These are phyloP conservation scores for Drosophila kanekoi DNA, from an alignment of 2,888 invertebrate species.

Conservation along the genomic window DNA sequence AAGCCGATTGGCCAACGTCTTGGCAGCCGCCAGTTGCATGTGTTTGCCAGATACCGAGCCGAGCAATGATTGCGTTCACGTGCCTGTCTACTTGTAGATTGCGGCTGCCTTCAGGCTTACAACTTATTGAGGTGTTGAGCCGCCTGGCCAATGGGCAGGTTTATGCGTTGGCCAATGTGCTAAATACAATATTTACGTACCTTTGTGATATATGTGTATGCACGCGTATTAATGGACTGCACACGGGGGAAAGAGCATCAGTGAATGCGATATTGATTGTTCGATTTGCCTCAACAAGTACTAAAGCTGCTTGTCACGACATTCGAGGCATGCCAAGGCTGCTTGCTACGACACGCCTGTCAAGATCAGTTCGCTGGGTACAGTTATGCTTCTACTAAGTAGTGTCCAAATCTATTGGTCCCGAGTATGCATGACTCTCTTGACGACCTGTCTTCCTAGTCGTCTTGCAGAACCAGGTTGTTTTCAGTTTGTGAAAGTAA, in stretches of 20 bases:
- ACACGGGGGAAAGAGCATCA: background rate
- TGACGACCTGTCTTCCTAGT: too few species aligned
- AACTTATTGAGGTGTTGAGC: slow-evolving; percentile 68
- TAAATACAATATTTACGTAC: slow-evolving; percentile 41
- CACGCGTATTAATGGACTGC: slow-evolving; percentile 16
- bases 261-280: background rate
- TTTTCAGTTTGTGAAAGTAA: too few species aligned
- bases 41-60: slow-evolving; percentile 7
- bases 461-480: too few species aligned
- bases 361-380: too few species aligned
- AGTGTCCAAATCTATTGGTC: too few species aligned
- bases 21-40: slow-evolving; percentile 23
- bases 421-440: too few species aligned
- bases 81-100: slow-evolving; percentile 12
- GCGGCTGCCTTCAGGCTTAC: slow-evolving; percentile 29
- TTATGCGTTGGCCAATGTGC: slow-evolving; percentile 39
- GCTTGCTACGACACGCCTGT: background rate
- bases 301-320: background rate
- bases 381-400: too few species aligned
- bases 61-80: slow-evolving; percentile 18
- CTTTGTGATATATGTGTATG: too few species aligned
- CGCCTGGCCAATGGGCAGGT: slow-evolving; percentile 11
- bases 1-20: slow-evolving; percentile 20
- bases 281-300: background rate
- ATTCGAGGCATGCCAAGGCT: background rate